Base-by-base conservation (phyloP, 1,140 invertebrate species). In the Drosophila repletoides region DNA sequence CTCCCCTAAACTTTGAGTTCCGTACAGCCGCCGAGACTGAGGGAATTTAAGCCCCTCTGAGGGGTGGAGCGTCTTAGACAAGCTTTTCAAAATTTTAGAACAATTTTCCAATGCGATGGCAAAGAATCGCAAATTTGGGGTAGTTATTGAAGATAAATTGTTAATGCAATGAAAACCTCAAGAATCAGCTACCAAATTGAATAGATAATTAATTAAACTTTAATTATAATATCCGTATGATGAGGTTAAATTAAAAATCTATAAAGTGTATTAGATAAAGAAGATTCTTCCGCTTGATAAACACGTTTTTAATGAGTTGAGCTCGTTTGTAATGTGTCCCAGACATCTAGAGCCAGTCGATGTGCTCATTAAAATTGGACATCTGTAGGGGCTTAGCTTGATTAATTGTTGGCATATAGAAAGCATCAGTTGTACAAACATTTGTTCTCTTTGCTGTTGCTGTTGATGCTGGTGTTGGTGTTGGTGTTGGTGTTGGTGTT, bases 391-490 rank as follows among this genome's bases (percentile, higher is more conserved):
- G 45, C 28, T 63, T 40, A 52, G 40, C 59, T 68, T 63, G 59
- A 68, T 68, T 63, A 61, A 67, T 68, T 63, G 48, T 55, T 38
- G 17, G 31, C 40, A 33, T 21, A 64, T 34, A 58, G 24, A 29
- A 49, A 38, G 14, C 55, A 79, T 70, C 76, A 70, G 67, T 65
- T 72, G 77, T 65, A 68, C 24, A 52, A 60, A 67, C 38, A 45
- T 53, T 69, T 56, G 5, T 33, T 17, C 29, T 15, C 12, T 29
- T 49, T 33, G 31, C 31, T 17, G 10, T 21, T 45, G 29, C 9
- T 45, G n/a, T n/a, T n/a, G n/a, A n/a, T n/a, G n/a, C 29, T 15
- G 2, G 6, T 28, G 31, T 29, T 58, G 53, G 19, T 58, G 2
- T 55, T 46, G 34, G 24, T 49, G 9, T 46, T 72, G 56, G 28